Conservation (phyloP, 2,113 vertebrate genomes). For the Nettapus auritus region DNA sequence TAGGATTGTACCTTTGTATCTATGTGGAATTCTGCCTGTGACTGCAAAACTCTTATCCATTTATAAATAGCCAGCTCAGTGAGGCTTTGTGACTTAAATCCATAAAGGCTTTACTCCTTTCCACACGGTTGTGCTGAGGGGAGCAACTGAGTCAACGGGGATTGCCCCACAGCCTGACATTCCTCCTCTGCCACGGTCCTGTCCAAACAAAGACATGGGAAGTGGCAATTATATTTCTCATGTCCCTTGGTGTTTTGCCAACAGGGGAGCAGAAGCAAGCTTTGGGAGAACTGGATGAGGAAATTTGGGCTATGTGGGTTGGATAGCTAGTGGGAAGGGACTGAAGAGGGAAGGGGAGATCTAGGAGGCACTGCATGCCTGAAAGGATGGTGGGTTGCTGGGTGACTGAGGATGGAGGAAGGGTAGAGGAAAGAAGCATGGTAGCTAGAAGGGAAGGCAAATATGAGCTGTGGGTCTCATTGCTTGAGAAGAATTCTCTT, state of each 20-base stretch:
- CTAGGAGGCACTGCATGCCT: neutral
- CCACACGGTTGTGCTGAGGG: neutral
- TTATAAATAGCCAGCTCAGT: neutral
- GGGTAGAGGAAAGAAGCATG: neutral
- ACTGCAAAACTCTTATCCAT: neutral
- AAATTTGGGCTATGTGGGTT: neutral
- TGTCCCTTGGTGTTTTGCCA: neutral
- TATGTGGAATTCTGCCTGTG: neutral
- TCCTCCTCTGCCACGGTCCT: neutral
- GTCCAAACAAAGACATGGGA: neutral
- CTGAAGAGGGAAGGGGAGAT: neutral
- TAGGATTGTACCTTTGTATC: neutral
- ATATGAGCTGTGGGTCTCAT: neutral
- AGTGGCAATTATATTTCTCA: neutral
- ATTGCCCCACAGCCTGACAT: neutral
- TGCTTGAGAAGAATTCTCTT: neutral
- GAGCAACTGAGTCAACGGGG: neutral
- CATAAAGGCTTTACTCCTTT: neutral
- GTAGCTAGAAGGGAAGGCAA: neutral
- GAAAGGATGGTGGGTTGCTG: neutral
- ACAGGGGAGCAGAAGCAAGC: neutral
- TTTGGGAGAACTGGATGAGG: neutral
- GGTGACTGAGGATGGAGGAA: neutral
- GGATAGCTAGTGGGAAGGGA: neutral
- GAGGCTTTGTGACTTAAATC: neutral